Conservation (phyloP, 2,888 invertebrate genomes). For the Piscicola geometra region DNA sequence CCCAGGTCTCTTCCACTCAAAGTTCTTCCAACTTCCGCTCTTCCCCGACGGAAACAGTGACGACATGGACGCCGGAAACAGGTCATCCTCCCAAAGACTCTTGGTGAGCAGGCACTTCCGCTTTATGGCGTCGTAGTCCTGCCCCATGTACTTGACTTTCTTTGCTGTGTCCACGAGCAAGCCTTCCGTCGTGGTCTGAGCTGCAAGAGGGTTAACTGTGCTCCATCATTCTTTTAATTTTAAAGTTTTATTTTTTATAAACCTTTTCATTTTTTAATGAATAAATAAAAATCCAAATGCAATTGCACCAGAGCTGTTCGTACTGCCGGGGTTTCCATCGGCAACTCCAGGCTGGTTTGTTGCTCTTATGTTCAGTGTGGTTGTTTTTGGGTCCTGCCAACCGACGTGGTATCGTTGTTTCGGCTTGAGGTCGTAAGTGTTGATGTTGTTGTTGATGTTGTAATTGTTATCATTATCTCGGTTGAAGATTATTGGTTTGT, state of each 20-base stretch:
- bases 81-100: constrained; percentile 79
- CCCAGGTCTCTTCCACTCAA: constrained; percentile 86
- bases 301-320: no score
- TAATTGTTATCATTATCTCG: neutral
- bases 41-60: constrained; percentile 78
- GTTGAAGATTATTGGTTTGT: neutral
- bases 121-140: constrained; percentile 4
- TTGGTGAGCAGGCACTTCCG: constrained; percentile 67
- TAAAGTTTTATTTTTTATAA: no score
- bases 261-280: no score
- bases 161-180: neutral
- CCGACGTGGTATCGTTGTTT: constrained; percentile 37
- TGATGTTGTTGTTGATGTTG: neutral
- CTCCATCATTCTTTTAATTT: no score
- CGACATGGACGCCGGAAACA: constrained; percentile 75
- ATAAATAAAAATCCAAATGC: no score
- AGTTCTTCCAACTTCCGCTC: constrained; percentile 62
- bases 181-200: neutral
- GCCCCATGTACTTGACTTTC: neutral
- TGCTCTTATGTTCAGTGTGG: neutral
- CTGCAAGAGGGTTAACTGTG: neutral
- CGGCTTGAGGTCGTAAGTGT: neutral
- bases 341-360: neutral
- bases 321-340: neutral
- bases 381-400: constrained; percentile 35